These are phyloP conservation scores for Drosophila tsacasi DNA, from an alignment of 1,140 invertebrate genomes.

Conservation along the genomic window DNA sequence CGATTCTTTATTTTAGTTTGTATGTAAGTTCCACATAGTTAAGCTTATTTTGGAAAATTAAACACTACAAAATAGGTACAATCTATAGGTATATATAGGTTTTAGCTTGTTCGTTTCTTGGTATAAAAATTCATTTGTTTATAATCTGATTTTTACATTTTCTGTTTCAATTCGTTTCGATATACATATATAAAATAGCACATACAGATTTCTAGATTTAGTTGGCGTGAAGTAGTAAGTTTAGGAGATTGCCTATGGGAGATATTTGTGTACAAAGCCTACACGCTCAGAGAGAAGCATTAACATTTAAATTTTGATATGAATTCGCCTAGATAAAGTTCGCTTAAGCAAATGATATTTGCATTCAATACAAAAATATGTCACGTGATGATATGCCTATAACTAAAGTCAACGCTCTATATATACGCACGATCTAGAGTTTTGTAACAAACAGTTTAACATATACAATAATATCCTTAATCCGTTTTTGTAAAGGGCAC, in stretches of 20 bases:
- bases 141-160: conserved; percentile 38
- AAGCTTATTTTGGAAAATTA: conserved; percentile 54
- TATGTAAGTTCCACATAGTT: conserved; percentile 42
- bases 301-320: conserved; percentile 58
- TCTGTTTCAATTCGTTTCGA: conserved; percentile 32
- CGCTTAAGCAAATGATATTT: conserved; percentile 65
- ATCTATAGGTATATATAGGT: conserved; percentile 24
- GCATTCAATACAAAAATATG: conserved; percentile 69
- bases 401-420: conserved; percentile 75
- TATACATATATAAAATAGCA: conserved; percentile 62
- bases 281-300: conserved; percentile 47
- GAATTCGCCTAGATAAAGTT: conserved; percentile 49
- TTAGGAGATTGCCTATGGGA: conserved; percentile 73
- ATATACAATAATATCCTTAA: conserved; percentile 46
- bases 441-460: conserved; percentile 48
- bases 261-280: conserved; percentile 55
- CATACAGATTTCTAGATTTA: conserved; percentile 50
- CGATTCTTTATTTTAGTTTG: conserved; percentile 43
- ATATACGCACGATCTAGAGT: conserved; percentile 41
- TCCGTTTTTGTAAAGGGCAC: conserved; percentile 43
- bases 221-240: conserved; percentile 50
- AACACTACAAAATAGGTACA: conserved; percentile 63
- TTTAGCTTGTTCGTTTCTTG: conserved; percentile 57
- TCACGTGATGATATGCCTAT: conserved; percentile 68
- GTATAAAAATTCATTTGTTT: conserved; percentile 69